A percentile compares a stretch with the other conserved stretches of the same genome.
phyloP scores from a whole-genome alignment of 2,888 invertebrate genomes.

The Epirrita christyi region DNA sequence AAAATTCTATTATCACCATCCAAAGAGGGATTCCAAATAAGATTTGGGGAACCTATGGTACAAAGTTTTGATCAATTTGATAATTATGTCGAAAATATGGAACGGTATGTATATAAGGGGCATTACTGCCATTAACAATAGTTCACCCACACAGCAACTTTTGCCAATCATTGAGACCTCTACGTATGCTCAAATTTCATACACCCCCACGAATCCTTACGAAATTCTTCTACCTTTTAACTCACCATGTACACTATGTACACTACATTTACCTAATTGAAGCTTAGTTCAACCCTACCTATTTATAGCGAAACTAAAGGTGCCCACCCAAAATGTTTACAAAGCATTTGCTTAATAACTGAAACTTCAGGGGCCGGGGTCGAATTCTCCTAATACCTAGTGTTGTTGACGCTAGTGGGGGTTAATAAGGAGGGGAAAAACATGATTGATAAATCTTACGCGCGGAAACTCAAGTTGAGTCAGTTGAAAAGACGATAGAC shows the following conservation, averaged over 20 bases:
- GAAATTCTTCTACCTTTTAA: conserved; percentile 24
- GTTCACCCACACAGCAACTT: background rate
- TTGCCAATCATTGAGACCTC: background rate
- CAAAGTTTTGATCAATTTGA: background rate
- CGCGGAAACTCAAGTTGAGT: too few relatives aligned
- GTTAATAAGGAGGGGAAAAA: conserved; percentile 43
- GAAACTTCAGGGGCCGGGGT: conserved; percentile 79
- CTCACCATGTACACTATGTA: conserved; percentile 27
- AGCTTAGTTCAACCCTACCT: conserved; percentile 73
- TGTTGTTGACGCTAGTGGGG: conserved; percentile 51
- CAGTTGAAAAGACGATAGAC: too few relatives aligned
- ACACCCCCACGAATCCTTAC: conserved; percentile 23
- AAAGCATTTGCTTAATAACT: conserved; percentile 85
- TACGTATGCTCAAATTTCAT: conserved; percentile 3
- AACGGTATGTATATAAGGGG: too few relatives aligned
- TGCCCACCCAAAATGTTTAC: conserved; percentile 82
- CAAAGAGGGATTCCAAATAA: conserved; percentile 11
- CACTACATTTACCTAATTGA: conserved; percentile 65
- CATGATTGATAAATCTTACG: background rate
- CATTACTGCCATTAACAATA: too few relatives aligned
- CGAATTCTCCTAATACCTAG: conserved; percentile 80
- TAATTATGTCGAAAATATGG: too few relatives aligned
- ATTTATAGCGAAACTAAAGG: conserved; percentile 79
- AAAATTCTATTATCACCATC: conserved; percentile 53
- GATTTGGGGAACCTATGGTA: conserved; percentile 14